phyloP scores from a whole-genome alignment of 2,113 vertebrate species.

The Rhipidura dahli region DNA sequence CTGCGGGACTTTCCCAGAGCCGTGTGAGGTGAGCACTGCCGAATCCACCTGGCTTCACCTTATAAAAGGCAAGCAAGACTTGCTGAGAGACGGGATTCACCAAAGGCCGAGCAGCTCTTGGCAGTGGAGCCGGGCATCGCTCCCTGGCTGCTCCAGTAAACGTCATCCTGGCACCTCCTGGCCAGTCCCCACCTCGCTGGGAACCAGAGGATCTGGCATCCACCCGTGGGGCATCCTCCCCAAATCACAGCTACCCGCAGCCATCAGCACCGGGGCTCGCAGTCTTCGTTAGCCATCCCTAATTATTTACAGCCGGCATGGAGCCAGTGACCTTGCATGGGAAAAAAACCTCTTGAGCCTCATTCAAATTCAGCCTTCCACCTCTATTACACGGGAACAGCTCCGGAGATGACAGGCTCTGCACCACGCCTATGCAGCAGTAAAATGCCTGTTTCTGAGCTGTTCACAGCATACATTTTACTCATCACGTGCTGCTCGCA shows the following conservation, averaged over 20 bases:
- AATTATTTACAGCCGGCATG: constrained; percentile 17
- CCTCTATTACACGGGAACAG: constrained; percentile 16
- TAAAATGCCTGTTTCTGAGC: constrained; percentile 22
- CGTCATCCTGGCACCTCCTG: neutral
- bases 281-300: neutral
- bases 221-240: neutral
- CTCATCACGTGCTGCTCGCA: constrained; percentile 26
- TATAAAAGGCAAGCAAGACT: neutral
- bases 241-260: neutral
- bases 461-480: constrained; percentile 5
- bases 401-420: constrained; percentile 50
- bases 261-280: neutral
- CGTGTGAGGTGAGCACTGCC: rapidly evolving
- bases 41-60: neutral
- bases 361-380: constrained; percentile 56
- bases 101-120: neutral
- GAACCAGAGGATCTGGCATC: neutral
- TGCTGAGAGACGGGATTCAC: neutral
- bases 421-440: constrained; percentile 53
- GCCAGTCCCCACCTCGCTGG: neutral
- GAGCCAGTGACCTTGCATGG: constrained; percentile 29
- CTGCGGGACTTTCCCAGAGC: neutral
- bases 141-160: neutral
- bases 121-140: neutral
- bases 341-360: constrained; percentile 12